Evolutionary conservation across 2,113 vertebrate genomes (phyloP).

Genomic region (Chinchilla lanigera): DNA sequence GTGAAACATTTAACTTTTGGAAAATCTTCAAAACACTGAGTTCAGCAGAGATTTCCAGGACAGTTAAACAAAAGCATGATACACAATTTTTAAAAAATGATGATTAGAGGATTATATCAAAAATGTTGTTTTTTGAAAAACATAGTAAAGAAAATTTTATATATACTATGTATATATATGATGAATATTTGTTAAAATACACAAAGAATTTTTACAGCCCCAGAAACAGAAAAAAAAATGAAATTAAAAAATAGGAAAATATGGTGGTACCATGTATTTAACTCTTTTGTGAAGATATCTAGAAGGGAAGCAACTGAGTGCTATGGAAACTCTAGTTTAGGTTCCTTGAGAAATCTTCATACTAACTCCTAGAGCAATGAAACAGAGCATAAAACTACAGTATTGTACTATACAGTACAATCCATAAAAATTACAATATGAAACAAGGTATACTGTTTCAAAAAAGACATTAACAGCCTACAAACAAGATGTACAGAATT

Average conservation of each 20-base stretch:
- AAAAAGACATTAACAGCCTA: too few species aligned
- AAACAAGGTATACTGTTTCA: too few species aligned
- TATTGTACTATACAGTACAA: too few species aligned
- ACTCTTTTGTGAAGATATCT: not conserved
- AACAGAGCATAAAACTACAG: too few species aligned
- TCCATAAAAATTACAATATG: too few species aligned
- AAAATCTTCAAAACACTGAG: not conserved
- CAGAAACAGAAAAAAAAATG: not conserved
- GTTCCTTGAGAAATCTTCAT: not conserved
- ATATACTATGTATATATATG: too few species aligned
- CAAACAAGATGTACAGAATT: too few species aligned
- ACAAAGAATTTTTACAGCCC: not conserved
- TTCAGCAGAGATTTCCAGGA: not conserved
- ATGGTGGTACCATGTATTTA: not conserved
- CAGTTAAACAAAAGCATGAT: not conserved
- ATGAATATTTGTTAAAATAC: not conserved
- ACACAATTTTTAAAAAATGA: not conserved
- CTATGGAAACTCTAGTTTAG: not conserved
- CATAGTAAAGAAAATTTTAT: not conserved
- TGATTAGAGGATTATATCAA: not conserved
- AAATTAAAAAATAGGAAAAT: not conserved
- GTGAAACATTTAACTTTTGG: not conserved
- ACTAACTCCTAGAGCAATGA: not conserved
- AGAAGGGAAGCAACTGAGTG: not conserved
- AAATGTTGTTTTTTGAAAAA: not conserved